phyloP scores from a whole-genome alignment of 2,888 invertebrate genomes.

The Hedychridium roseum region DNA sequence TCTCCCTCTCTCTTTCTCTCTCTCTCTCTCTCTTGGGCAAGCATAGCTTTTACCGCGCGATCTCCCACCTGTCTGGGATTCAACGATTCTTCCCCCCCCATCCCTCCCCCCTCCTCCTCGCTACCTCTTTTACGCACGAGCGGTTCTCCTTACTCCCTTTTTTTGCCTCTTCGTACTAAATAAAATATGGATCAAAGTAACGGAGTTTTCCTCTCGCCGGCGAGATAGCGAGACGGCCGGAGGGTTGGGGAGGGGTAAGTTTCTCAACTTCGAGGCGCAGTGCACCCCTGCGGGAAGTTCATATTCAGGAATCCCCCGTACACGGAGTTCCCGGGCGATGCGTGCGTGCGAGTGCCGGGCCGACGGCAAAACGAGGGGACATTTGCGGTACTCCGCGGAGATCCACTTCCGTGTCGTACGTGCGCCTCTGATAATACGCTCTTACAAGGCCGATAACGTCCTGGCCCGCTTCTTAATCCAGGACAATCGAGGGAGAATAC shows the following conservation, averaged over 20 bases:
- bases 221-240: slow-evolving; percentile 29
- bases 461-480: no score
- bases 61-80: not conserved
- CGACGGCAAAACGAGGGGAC: no score
- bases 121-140: no score
- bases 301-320: slow-evolving; percentile 43
- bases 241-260: slow-evolving; percentile 39
- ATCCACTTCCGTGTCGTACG: no score
- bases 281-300: slow-evolving; percentile 41
- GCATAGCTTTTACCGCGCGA: no score
- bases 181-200: slow-evolving; percentile 52
- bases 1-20: not conserved
- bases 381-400: no score
- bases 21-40: not conserved
- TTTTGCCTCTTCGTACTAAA: slow-evolving; percentile 33
- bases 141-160: slow-evolving; percentile 2
- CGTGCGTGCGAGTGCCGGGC: no score
- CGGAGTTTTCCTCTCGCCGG: slow-evolving; percentile 24
- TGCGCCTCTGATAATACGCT: no score
- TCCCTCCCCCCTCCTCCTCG: not conserved
- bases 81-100: not conserved
- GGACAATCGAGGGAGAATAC: no score
- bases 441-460: no score
- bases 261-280: slow-evolving; percentile 42
- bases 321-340: slow-evolving; percentile 31